Percentiles rank a stretch among this genome's conserved stretches.
phyloP scores from a whole-genome alignment of 2,113 vertebrate species.

The Sinocyclocheilus anophthalmus region DNA sequence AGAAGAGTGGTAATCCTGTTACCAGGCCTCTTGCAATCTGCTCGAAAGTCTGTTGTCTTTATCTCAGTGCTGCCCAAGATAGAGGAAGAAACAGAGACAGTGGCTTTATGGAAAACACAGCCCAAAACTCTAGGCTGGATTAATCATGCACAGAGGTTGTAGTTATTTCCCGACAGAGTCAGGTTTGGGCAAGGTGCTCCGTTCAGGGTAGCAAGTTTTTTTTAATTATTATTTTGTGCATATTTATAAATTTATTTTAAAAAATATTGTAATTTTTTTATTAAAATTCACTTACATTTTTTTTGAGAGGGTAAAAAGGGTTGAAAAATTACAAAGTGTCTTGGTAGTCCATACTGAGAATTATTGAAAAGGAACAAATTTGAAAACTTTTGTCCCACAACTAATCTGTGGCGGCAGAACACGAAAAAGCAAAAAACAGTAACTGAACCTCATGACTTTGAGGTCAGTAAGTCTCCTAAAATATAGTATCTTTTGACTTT shows the following conservation, averaged over 20 bases:
- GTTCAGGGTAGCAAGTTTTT: background rate
- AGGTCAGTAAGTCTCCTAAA: background rate
- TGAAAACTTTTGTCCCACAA: background rate
- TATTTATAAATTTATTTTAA: background rate
- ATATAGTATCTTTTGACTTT: background rate
- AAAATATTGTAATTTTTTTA: background rate
- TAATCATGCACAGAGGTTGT: background rate
- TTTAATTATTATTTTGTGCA: background rate
- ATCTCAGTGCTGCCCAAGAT: background rate
- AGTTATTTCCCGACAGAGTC: background rate
- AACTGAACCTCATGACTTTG: background rate
- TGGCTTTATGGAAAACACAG: background rate
- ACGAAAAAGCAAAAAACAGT: background rate
- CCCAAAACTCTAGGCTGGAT: background rate
- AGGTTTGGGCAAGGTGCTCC: background rate
- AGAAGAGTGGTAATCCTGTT: conserved; percentile 41
- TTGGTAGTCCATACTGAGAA: background rate
- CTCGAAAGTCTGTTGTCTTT: conserved; percentile 1
- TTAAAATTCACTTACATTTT: background rate
- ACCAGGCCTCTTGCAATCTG: conserved; percentile 3
- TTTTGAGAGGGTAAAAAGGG: background rate
- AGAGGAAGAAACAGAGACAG: background rate
- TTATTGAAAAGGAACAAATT: background rate
- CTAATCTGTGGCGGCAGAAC: background rate
- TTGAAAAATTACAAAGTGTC: background rate